Percentiles rank a stretch among this genome's conserved stretches.
Evolutionary conservation across 2,888 invertebrate species (phyloP).

Genomic region (Drosophila peninsularis): DNA sequence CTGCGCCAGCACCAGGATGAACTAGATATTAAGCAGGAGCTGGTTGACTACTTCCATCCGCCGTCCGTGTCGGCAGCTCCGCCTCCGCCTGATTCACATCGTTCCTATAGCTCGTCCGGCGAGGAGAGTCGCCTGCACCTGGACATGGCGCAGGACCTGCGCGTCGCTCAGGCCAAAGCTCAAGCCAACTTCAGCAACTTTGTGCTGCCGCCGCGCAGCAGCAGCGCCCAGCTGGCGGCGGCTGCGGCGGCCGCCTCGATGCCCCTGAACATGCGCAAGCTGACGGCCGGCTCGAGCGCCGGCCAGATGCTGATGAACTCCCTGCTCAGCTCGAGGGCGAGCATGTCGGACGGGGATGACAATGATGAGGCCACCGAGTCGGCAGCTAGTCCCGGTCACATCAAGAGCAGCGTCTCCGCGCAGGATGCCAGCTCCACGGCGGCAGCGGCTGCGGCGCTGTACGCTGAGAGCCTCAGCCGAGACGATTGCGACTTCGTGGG

Average conservation of each 20-base stretch:
- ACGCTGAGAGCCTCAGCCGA: slow-evolving; percentile 78
- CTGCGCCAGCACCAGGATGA: slow-evolving; percentile 67
- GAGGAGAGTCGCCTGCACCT: slow-evolving; percentile 79
- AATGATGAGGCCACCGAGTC: slow-evolving; percentile 72
- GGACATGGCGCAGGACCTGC: slow-evolving; percentile 83
- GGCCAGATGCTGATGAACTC: slow-evolving; percentile 82
- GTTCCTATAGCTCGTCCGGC: slow-evolving; percentile 82
- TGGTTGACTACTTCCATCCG: slow-evolving; percentile 81
- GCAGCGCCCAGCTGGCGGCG: slow-evolving; percentile 44
- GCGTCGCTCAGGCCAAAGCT: slow-evolving; percentile 80
- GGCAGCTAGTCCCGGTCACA: slow-evolving; percentile 67
- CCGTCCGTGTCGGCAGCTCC: slow-evolving; percentile 69
- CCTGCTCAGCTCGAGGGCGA: slow-evolving; percentile 75
- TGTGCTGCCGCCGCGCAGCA: slow-evolving; percentile 72
- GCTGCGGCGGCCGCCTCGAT: slow-evolving; percentile 47
- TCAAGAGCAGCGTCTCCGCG: slow-evolving; percentile 72
- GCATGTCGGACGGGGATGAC: slow-evolving; percentile 77
- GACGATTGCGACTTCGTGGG: slow-evolving; percentile 83
- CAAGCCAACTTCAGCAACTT: slow-evolving; percentile 78
- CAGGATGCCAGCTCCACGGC: slow-evolving; percentile 72
- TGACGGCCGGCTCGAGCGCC: slow-evolving; percentile 63
- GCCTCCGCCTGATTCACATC: slow-evolving; percentile 81
- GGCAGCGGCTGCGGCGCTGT: slow-evolving; percentile 78
- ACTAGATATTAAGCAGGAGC: slow-evolving; percentile 82
- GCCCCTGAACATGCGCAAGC: slow-evolving; percentile 81